phyloP scores from a whole-genome alignment of 2,888 invertebrate species.

The Zelleria hepariella region DNA sequence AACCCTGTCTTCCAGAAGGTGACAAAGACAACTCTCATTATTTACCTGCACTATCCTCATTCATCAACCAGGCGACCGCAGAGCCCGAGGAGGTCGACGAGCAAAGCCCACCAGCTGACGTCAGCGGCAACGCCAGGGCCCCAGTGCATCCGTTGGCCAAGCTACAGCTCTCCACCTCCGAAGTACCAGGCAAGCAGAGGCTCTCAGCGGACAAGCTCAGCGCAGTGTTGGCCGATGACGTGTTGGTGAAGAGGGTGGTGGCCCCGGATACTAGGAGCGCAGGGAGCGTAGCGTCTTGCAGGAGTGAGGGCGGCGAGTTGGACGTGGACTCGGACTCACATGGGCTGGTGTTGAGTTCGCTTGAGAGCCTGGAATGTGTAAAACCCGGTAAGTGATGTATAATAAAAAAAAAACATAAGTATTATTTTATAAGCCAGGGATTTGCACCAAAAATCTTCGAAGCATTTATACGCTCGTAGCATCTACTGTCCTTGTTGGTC shows the following conservation, averaged over 20 bases:
- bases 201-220: constrained; percentile 40
- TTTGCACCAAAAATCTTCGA: too few relatives aligned
- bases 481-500: too few relatives aligned
- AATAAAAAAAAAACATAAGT: too few relatives aligned
- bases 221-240: constrained; percentile 38
- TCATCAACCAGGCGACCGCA: constrained; percentile 70
- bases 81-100: constrained; percentile 54
- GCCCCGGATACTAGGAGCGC: constrained; percentile 58
- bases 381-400: too few relatives aligned
- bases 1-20: too few relatives aligned
- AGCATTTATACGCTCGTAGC: too few relatives aligned
- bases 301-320: constrained; percentile 68
- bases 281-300: constrained; percentile 57
- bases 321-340: constrained; percentile 76
- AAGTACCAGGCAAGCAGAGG: constrained; percentile 33
- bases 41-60: constrained; percentile 67
- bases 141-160: constrained; percentile 59
- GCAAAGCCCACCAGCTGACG: constrained; percentile 52
- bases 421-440: too few relatives aligned
- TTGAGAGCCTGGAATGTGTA: constrained; percentile 48
- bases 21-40: too few relatives aligned
- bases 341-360: constrained; percentile 67
- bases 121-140: constrained; percentile 52
- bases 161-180: constrained; percentile 48
- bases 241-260: constrained; percentile 53